A percentile compares a stretch with the other conserved stretches of the same genome.
phyloP scores from a whole-genome alignment of 1,140 invertebrate species.

The Pogonus chalceus region DNA sequence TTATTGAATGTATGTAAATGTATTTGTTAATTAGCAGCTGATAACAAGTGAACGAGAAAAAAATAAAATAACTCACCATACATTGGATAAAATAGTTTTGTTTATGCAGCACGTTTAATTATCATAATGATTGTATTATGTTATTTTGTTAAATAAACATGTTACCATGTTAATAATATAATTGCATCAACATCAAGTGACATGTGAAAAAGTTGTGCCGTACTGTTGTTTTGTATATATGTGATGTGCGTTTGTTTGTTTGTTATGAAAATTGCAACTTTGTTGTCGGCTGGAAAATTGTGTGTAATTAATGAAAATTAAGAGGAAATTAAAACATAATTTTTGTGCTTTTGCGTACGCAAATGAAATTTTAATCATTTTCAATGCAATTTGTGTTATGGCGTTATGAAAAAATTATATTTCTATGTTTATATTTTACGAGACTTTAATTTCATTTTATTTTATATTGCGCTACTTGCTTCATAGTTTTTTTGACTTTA shows the following conservation, averaged over 20 bases:
- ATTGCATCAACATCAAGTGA: conserved; percentile 5
- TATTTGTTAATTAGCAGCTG: conserved; percentile 5
- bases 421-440: no score
- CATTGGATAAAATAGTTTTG: conserved; percentile 7
- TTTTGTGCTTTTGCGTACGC: no score
- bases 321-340: neutral
- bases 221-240: neutral
- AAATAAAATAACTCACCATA: neutral
- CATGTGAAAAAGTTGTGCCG: neutral
- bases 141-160: conserved; percentile 2
- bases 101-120: conserved; percentile 2
- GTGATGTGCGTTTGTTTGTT: neutral
- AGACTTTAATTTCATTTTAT: no score
- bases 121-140: conserved; percentile 4
- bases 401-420: no score
- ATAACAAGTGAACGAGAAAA: neutral
- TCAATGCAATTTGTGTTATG: no score
- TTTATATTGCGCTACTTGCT: no score
- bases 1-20: neutral
- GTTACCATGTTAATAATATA: neutral
- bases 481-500: no score
- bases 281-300: neutral
- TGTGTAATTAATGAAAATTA: neutral
- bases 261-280: neutral
- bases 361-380: no score